Base-by-base conservation (phyloP, 2,888 invertebrate genomes). In the Chymomyza procnemis region DNA sequence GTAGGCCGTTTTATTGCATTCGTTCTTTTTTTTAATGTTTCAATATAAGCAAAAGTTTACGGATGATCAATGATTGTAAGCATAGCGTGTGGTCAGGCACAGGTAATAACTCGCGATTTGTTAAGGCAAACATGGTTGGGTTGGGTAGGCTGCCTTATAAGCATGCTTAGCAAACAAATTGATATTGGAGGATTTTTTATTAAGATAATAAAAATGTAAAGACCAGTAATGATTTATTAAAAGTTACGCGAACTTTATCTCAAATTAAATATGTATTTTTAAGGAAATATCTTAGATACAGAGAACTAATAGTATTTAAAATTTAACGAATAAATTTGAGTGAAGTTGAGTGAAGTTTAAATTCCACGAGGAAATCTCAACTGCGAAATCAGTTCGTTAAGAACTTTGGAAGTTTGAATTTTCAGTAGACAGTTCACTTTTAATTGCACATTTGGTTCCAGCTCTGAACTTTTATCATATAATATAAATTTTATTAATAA, bases 1-100 rank as follows among this genome's bases (percentile, higher is more conserved):
- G 18, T 19, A 12, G 50, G 70, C 55, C 4, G 18, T 46, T 70
- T 66, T 74, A 66, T 67, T 67, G 64, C 68, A 68, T 69, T 71
- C 69, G 48, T 48, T 66, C 16, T 63, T 68, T 55, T 76, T 65
- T 65, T 75, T 84, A 84, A 83, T 83, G 83, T 83, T 87, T 87
- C 83, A 85, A 83, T 87, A 87, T 75, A 60, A 70, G 69, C 73
- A 50, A 54, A 26, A 64, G 72, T 68, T 70, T 61, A 68, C 68
- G 75, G 63, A 78, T 87, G 83, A 85, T 87, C 85, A 87, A 87
- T 85, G 85, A 82, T 74, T 73, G 74, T 67, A 74, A 67, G 83
- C 80, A 58, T 82, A 87, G 87, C 83, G 83, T 85, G 87, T 83
- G 83, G 83, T 75, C 83, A 22, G 54, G 61, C 67, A 57, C 67